phyloP scores from a whole-genome alignment of 2,797 vertebrate species.

The Falco columbarius region DNA sequence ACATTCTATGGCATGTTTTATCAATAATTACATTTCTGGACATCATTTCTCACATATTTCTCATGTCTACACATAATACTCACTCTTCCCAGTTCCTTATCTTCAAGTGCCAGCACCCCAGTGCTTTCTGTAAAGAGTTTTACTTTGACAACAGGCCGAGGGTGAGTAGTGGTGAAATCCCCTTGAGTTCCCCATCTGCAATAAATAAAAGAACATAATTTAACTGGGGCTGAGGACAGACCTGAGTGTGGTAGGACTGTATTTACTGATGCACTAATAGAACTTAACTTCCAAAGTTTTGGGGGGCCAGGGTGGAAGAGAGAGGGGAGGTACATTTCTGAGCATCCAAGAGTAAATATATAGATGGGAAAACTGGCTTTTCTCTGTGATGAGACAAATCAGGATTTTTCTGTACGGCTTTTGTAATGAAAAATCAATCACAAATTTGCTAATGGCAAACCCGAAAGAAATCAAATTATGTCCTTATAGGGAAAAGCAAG shows the following conservation, averaged over 20 bases:
- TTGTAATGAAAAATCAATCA: neutral
- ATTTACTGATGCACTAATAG: neutral
- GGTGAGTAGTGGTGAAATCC: constrained; percentile 94
- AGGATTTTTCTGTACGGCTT: neutral
- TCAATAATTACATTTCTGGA: neutral
- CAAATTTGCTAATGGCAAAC: constrained; percentile 18
- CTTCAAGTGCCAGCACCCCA: constrained; percentile 89
- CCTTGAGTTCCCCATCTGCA: constrained; percentile 97
- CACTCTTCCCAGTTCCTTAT: constrained; percentile 96
- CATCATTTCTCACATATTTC: neutral
- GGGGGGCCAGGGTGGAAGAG: rapidly evolving
- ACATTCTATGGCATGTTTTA: neutral
- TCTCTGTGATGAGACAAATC: neutral
- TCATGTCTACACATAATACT: constrained; percentile 49
- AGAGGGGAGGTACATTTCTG: neutral
- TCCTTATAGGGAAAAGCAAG: neutral
- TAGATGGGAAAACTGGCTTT: neutral
- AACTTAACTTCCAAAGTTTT: neutral
- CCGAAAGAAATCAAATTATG: neutral
- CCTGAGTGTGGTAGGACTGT: neutral
- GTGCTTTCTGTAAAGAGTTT: constrained; percentile 98
- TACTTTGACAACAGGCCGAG: constrained; percentile 95
- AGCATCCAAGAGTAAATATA: neutral
- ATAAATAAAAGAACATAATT: constrained; percentile 58
- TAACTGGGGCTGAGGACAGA: neutral